Evolutionary conservation across 2,797 vertebrate genomes (phyloP), one percentile per base, ranked within the genome.

Genomic region (Scomberomorus guttatus): DNA sequence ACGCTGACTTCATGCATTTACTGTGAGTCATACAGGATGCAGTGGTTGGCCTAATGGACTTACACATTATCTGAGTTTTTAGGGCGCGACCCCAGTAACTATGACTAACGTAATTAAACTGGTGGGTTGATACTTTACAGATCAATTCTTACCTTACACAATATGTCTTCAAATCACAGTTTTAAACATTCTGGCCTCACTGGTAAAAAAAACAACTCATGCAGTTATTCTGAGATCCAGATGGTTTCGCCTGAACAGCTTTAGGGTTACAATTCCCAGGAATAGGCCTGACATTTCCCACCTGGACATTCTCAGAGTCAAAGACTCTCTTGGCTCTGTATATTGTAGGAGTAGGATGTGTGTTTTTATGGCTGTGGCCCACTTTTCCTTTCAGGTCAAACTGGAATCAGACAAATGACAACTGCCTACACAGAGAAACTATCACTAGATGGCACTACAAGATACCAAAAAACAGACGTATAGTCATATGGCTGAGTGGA

Each of bases 371-470:
- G 48, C 46, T 71, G 48, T 69, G 54, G 57, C 54, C 25, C 69
- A 69, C 18, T 79, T 86, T 80, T 56, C n/a, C 17, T 66, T 42
- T 60, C 20, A 37, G 66, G 44, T 61, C 14, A 75, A 58, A 60
- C 1, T 18, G 22, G 65, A 61, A 61, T 70, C 13, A 44, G 56
- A 51, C 17, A 50, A n/a, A 20, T 12, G 2, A 51, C 5, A 12
- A n/a, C 34, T 11, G 61, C 20, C 9, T 62, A 2, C 24, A 68
- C 6, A n/a, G 20, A 24, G 6, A 15, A 42, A 11, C 0, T 1
- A 52, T 29, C 92, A 87, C 91, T 90, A 93, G 92, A 77, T 87
- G 92, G 90, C 87, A 44, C 76, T 74, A 89, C 25, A 69, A 81
- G 61, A 83, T 27, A 59, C 62, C 20, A 27, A 68, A 89, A 73